phyloP scores from a whole-genome alignment of 2,797 vertebrate species.

The Paedocypris micromegethes region DNA sequence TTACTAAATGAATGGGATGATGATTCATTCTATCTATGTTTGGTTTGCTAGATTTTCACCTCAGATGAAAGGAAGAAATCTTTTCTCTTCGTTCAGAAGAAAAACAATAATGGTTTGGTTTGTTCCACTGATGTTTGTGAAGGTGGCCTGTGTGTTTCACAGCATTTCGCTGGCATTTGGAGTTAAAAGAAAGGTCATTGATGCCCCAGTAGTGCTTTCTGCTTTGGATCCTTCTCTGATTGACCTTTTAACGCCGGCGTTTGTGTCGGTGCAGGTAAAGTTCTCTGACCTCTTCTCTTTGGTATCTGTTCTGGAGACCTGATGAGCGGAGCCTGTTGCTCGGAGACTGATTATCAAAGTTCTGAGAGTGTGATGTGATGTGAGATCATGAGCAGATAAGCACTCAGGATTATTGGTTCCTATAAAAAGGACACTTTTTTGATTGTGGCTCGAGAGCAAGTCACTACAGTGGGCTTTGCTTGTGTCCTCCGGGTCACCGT shows the following conservation, averaged over 20 bases:
- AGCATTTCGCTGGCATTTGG: constrained; percentile 48
- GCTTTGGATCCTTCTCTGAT: constrained; percentile 45
- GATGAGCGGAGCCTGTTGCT: constrained; percentile 16
- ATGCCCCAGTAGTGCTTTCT: constrained; percentile 34
- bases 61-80: no score
- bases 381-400: no score
- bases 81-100: no score
- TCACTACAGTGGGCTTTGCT: no score
- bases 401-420: no score
- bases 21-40: no score
- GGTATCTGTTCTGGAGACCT: constrained; percentile 29
- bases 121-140: constrained; percentile 1
- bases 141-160: constrained; percentile 25
- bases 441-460: no score
- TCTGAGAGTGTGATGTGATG: no score
- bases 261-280: constrained; percentile 38
- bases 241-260: constrained; percentile 48
- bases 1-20: background rate
- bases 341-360: no score
- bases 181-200: constrained; percentile 57
- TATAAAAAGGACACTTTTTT: no score
- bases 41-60: background rate
- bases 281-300: constrained; percentile 17
- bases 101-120: background rate
- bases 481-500: no score